Evolutionary conservation across 2,888 invertebrate genomes (phyloP).

Genomic region (Phrixothrix hirtus): DNA sequence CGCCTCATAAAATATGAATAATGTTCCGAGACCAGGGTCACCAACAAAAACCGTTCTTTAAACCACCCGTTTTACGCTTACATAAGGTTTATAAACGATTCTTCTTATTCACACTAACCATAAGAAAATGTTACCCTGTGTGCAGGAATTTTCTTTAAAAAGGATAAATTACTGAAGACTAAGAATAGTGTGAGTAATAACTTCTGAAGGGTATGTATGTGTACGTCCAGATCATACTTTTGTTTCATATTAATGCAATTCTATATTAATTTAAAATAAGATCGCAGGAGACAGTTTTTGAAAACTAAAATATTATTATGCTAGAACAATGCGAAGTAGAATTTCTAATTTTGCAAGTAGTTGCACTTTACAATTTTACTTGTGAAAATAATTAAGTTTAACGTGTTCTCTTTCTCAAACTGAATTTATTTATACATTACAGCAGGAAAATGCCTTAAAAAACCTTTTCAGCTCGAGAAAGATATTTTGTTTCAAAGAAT

Average conservation of each 20-base stretch:
- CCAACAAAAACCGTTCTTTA: conserved; percentile 14
- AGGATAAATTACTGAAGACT: conserved; percentile 17
- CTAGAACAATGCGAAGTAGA: no score
- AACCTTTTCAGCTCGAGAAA: no score
- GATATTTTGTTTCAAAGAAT: no score
- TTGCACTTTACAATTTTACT: no score
- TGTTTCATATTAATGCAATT: conserved; percentile 22
- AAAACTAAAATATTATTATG: no score
- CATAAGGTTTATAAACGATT: conserved; percentile 1
- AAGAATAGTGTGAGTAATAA: conserved; percentile 18
- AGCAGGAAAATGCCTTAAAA: no score
- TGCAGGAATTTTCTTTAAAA: conserved; percentile 7
- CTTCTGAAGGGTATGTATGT: conserved; percentile 25
- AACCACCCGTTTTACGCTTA: conserved; percentile 5
- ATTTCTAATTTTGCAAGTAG: no score
- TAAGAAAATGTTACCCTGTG: neutral
- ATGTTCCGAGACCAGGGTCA: conserved; percentile 18
- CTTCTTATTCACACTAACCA: conserved; percentile 2
- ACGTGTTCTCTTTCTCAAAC: no score
- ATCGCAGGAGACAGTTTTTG: no score
- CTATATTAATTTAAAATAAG: no score
- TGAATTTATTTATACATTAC: no score
- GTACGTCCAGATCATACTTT: conserved; percentile 20
- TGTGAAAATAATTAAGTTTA: no score
- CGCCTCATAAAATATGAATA: conserved; percentile 36